Conservation (phyloP, 1,140 invertebrate genomes). For the Magallana gigas region DNA sequence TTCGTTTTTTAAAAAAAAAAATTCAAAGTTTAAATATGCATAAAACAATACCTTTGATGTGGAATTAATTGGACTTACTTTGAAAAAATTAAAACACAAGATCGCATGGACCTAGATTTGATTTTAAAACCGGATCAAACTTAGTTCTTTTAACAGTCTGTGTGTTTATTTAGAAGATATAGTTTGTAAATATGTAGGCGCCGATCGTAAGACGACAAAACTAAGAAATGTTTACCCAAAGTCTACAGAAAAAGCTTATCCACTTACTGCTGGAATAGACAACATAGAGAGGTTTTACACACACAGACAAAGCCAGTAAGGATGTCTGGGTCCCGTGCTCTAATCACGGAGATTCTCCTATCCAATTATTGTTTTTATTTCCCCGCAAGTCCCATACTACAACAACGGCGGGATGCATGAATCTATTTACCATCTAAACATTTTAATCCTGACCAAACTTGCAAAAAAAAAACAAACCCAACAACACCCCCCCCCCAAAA, state of each 20-base stretch:
- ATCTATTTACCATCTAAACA: not conserved
- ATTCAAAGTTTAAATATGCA: not conserved
- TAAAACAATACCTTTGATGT: constrained; percentile 26
- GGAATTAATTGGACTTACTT: not conserved
- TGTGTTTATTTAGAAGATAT: constrained; percentile 46
- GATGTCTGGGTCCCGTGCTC: not conserved
- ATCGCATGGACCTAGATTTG: constrained; percentile 15
- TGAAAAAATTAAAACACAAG: not conserved
- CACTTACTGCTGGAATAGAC: constrained; percentile 35
- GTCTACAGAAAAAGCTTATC: constrained; percentile 41
- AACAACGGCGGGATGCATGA: not conserved
- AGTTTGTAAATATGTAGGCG: constrained; percentile 34
- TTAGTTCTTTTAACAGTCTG: constrained; percentile 14
- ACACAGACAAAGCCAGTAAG: not conserved
- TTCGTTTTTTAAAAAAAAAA: not conserved
- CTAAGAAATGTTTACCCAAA: constrained; percentile 32
- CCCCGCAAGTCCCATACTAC: not conserved
- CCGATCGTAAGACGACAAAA: constrained; percentile 32
- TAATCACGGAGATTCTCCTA: constrained; percentile 19
- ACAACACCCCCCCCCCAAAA: not conserved
- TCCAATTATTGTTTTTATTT: constrained; percentile 39
- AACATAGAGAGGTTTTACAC: constrained; percentile 26
- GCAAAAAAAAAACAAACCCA: too few relatives aligned
- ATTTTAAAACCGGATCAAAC: constrained; percentile 29
- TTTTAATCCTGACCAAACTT: not conserved